phyloP scores from a whole-genome alignment of 2,113 vertebrate genomes.

The Lepisosteus osseus region DNA sequence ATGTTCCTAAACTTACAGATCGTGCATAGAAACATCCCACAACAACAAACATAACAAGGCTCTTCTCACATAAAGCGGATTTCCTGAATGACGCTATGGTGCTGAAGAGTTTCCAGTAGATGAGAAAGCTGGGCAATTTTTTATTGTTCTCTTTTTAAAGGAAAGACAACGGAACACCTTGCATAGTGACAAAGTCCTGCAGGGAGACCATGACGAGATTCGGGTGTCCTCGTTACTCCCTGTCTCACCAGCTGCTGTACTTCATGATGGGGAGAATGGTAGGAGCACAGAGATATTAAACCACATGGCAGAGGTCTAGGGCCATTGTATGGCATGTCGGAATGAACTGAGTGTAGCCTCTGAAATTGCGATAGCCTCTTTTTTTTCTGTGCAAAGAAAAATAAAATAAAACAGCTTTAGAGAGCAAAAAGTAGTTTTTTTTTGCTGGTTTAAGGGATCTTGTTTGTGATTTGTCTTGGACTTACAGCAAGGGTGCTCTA shows the following conservation, averaged over 20 bases:
- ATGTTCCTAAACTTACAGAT: too few species aligned
- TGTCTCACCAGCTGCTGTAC: slow-evolving; percentile 85
- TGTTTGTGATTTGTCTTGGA: neutral
- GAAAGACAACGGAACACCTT: slow-evolving; percentile 65
- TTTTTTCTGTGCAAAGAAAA: neutral
- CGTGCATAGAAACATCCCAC: too few species aligned
- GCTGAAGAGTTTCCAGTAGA: too few species aligned
- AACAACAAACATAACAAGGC: too few species aligned
- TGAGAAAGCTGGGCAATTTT: too few species aligned
- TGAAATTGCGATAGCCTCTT: too few species aligned
- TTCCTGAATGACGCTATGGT: too few species aligned
- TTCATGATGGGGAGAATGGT: slow-evolving; percentile 78
- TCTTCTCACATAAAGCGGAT: too few species aligned
- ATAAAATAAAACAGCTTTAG: neutral
- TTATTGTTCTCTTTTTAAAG: slow-evolving; percentile 41
- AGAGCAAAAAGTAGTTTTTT: neutral
- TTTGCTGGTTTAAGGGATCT: neutral
- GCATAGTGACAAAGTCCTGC: slow-evolving; percentile 67
- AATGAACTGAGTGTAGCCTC: too few species aligned
- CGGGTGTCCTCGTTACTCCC: slow-evolving; percentile 64
- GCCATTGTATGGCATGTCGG: too few species aligned
- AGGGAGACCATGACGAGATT: slow-evolving; percentile 68
- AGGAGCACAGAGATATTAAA: slow-evolving; percentile 5
- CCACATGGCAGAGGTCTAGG: neutral
- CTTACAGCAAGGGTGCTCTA: slow-evolving; percentile 63